Evolutionary conservation across 2,888 invertebrate species (phyloP), one percentile per base, ranked within the genome.

Genomic region (Drosophila kokeensis): DNA sequence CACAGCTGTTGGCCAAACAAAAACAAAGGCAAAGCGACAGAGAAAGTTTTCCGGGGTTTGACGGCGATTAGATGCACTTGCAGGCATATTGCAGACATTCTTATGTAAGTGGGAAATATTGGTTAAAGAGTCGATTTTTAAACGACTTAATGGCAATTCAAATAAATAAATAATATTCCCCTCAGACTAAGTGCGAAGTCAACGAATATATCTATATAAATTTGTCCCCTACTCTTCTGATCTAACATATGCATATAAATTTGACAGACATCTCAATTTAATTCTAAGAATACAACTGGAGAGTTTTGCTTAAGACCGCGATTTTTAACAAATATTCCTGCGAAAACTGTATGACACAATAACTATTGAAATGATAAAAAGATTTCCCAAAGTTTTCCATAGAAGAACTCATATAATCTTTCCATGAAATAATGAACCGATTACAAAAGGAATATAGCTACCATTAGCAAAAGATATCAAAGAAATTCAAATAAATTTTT

Each of bases 1-100:
- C 85, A 84, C 87, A 87, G 79, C 73, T 83, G 83, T 79, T 61
- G 73, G 42, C 58, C 40, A 42, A 42, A 60, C 53, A 63, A 62
- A 65, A 76, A 68, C 50, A 65, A 59, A 62, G 59, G 69, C 48
- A 40, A 32, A 48, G 24, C n/a, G 13, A 15, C 2, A 30, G 58
- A 57, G 32, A 57, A 57, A 68, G 32, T 24, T n/a, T 6, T 13
- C n/a, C 21, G 11, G 18, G 2, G 2, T 1, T 11, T 18, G 29
- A n/a, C 29, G 29, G 49, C 40, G 7, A 50, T 29, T 13, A 8
- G 40, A 68, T 68, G 40, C 68, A 21, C 67, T 67, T 30, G 10
- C 30, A 8, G 34, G 29, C 27, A 6, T 10, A 21, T 45, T 15
- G 21, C 27, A 15, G 13, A 50, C 1, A 8, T 24, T 45, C 4